A percentile compares a stretch with the other conserved stretches of the same genome.
Evolutionary conservation across 2,797 vertebrate genomes (phyloP).

Genomic region (Anabacerthia variegaticeps): DNA sequence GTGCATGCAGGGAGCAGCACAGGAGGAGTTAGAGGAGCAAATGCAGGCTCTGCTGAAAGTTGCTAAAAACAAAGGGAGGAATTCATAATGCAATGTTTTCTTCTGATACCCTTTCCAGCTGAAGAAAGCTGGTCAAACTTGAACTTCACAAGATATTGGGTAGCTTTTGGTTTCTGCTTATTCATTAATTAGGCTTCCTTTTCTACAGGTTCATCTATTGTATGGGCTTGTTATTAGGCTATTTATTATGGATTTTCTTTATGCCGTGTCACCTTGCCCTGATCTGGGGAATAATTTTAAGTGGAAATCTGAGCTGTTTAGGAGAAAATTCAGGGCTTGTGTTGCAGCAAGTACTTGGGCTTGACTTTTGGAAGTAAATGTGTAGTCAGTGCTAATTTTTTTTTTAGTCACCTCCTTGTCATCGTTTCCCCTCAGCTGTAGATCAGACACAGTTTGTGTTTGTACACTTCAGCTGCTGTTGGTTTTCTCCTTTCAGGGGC

Average conservation of each 20-base stretch:
- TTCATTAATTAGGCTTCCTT: background rate
- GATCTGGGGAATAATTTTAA: background rate
- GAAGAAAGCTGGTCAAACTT: background rate
- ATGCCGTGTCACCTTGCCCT: background rate
- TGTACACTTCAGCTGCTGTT: background rate
- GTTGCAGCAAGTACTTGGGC: background rate
- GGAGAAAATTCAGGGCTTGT: background rate
- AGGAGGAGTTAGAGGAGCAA: background rate
- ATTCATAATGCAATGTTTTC: background rate
- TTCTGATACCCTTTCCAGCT: background rate
- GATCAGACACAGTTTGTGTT: background rate
- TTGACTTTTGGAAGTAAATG: background rate
- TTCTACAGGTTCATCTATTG: fast-evolving
- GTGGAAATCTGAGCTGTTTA: background rate
- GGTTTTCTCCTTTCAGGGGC: background rate
- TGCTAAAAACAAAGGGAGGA: background rate
- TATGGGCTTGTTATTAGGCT: background rate
- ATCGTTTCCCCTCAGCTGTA: background rate
- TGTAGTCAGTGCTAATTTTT: background rate
- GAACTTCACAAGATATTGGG: background rate
- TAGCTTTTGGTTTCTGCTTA: background rate
- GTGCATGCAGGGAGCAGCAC: background rate
- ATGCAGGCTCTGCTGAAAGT: background rate
- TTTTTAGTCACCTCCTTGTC: background rate
- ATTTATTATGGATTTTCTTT: background rate